Percentiles rank a stretch among this genome's conserved stretches.
These are phyloP conservation scores for Taenaris catops DNA, from an alignment of 2,888 invertebrate genomes.

Conservation along the genomic window DNA sequence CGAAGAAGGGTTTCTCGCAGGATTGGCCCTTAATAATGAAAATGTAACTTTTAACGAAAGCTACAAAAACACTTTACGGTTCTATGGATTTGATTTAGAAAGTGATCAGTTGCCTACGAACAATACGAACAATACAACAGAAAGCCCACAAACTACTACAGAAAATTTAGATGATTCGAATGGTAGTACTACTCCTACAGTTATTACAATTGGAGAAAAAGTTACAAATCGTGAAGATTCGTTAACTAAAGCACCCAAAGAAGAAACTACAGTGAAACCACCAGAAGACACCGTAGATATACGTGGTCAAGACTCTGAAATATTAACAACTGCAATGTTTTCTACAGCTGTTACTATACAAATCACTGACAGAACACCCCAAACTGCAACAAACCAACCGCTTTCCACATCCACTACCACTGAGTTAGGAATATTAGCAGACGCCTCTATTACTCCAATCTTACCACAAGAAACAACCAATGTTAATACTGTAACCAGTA, in stretches of 20 bases:
- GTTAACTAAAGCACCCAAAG: conserved; percentile 28
- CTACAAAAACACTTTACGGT: conserved; percentile 85
- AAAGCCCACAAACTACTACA: conserved; percentile 27
- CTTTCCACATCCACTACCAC: conserved; percentile 1
- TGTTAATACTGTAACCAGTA: no score
- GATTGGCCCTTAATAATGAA: conserved; percentile 88
- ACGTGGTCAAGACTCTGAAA: conserved; percentile 37
- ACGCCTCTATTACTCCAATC: background rate
- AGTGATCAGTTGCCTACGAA: conserved; percentile 44
- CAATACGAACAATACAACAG: conserved; percentile 30
- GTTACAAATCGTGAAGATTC: conserved; percentile 33
- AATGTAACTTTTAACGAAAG: conserved; percentile 87
- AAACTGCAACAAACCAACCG: conserved; percentile 1
- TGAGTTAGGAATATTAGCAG: conserved; percentile 7
- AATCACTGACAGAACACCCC: conserved; percentile 8
- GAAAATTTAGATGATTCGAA: conserved; percentile 21
- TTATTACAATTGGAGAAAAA: conserved; percentile 24
- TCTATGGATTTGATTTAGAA: conserved; percentile 90
- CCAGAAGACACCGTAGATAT: conserved; percentile 48
- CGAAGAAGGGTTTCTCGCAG: conserved; percentile 90
- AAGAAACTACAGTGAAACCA: conserved; percentile 49
- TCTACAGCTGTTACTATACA: conserved; percentile 10
- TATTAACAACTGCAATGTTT: conserved; percentile 28
- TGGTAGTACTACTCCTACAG: conserved; percentile 1
- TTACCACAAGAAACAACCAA: conserved; percentile 4